Base-by-base conservation (phyloP, 2,797 vertebrate genomes). In the Euphonia xanthogaster region DNA sequence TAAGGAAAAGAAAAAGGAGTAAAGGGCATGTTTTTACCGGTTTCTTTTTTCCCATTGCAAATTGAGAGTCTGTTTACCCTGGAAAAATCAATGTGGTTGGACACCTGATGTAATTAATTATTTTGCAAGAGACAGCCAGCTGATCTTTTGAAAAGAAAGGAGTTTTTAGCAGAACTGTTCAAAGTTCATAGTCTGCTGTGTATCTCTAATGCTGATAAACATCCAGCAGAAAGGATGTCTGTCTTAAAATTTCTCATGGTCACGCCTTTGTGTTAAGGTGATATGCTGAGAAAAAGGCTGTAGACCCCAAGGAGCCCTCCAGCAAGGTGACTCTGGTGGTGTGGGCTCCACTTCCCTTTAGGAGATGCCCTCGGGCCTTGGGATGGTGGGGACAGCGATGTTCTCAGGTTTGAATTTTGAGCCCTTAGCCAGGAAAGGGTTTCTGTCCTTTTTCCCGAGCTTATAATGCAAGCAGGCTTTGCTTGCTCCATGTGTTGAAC, bases 111-210 rank as follows among this genome's bases (percentile, higher is more conserved):
- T 93, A 63, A 93, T 87, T 74, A 87, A 95, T 96, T 82, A 77
- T 95, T 90, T 97, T 97, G 94, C 87, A 95, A 94, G 67, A 96
- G 93, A 14, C 68, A 82, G 82, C 7, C 89, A 90, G 92, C 89
- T 97, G 90, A 92, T 89, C 78, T 94, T 91, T 78, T 86, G 39
- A 72, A 93, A 96, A 89, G 78, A 76, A 93, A 80, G 28, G 42
- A 37, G 53, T 86, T 96, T 93, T 80, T 68, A 77, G 75, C 65
- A 61, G 88, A 57, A 42, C 67, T 3, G 92, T 83, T 77, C 92
- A 96, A 94, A 96, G 94, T 96, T 93, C 94, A 89, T 40, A 54
- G 90, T 91, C 90, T 95, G 57, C 81, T 15, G 15, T 91, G 57
- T 80, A 48, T 83, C 78, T 96, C 63, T 51, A 48, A 67, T 86